Evolutionary conservation across 2,113 vertebrate species (phyloP).

Genomic region (Lampris megalopsis): DNA sequence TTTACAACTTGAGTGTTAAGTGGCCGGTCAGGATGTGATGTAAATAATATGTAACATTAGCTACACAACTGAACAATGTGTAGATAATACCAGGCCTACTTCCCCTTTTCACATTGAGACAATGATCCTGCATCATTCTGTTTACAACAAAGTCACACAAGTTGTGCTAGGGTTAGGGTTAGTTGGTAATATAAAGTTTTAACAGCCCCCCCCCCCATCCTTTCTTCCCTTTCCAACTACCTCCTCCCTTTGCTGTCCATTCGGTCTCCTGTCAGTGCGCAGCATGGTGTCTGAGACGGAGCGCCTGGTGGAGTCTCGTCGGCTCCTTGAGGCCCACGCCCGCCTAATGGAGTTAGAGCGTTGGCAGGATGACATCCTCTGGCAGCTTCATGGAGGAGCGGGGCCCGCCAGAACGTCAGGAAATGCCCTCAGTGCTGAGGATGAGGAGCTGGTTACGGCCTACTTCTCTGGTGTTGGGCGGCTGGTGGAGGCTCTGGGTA

Average conservation of each 20-base stretch:
- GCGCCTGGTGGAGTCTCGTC: constrained; percentile 85
- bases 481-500: constrained; percentile 87
- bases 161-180: no score
- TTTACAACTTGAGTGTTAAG: no score
- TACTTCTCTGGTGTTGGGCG: constrained; percentile 89
- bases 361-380: constrained; percentile 88
- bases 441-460: constrained; percentile 78
- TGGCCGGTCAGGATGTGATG: no score
- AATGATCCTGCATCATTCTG: no score
- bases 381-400: constrained; percentile 77
- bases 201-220: background rate
- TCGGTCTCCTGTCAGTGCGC: constrained; percentile 81
- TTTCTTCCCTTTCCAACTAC: background rate
- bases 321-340: constrained; percentile 90
- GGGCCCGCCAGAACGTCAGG: constrained; percentile 13
- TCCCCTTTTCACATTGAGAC: no score
- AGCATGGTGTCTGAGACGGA: constrained; percentile 86
- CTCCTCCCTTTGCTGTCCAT: background rate
- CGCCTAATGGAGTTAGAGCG: constrained; percentile 90
- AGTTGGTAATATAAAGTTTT: no score
- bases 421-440: constrained; percentile 62
- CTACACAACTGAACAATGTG: no score
- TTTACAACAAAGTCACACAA: no score
- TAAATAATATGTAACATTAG: no score
- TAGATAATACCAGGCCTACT: no score